Evolutionary conservation across 2,113 vertebrate genomes (phyloP).

Genomic region (Corythaeola cristata): DNA sequence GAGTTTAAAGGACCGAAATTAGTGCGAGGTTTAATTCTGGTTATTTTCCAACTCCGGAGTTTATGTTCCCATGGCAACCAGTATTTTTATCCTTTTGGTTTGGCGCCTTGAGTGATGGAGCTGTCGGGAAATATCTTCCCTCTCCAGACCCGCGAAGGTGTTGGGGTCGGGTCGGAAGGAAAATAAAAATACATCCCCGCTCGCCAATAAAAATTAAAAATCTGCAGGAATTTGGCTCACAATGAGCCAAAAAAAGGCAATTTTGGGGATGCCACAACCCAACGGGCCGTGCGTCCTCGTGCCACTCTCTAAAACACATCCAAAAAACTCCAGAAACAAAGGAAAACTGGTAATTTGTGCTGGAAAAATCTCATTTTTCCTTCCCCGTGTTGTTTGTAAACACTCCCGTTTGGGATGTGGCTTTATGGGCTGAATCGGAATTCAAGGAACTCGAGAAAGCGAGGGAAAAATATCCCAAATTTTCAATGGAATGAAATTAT

Average conservation of each 20-base stretch:
- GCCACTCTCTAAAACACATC: not conserved
- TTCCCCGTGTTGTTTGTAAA: rapidly evolving
- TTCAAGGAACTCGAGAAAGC: not conserved
- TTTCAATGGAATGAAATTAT: not conserved
- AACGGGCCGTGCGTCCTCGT: rapidly evolving
- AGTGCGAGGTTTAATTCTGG: slow-evolving; percentile 22
- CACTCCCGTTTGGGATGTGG: not conserved
- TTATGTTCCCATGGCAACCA: slow-evolving; percentile 53
- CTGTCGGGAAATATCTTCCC: not conserved
- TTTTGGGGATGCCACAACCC: not conserved
- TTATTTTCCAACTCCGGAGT: slow-evolving; percentile 23
- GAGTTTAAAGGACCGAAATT: not conserved
- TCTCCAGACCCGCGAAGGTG: not conserved
- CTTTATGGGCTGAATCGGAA: not conserved
- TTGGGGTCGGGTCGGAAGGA: not conserved
- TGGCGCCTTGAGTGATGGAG: not conserved
- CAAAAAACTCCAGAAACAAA: rapidly evolving
- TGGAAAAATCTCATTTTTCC: not conserved
- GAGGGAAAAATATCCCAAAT: not conserved
- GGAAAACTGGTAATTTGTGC: not conserved
- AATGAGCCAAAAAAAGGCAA: not conserved
- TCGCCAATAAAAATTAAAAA: not conserved
- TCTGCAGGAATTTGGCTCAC: not conserved
- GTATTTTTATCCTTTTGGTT: slow-evolving; percentile 55
- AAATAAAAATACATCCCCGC: not conserved